Conservation (phyloP, 1,140 invertebrate species). For the Odontomachus brunneus region DNA sequence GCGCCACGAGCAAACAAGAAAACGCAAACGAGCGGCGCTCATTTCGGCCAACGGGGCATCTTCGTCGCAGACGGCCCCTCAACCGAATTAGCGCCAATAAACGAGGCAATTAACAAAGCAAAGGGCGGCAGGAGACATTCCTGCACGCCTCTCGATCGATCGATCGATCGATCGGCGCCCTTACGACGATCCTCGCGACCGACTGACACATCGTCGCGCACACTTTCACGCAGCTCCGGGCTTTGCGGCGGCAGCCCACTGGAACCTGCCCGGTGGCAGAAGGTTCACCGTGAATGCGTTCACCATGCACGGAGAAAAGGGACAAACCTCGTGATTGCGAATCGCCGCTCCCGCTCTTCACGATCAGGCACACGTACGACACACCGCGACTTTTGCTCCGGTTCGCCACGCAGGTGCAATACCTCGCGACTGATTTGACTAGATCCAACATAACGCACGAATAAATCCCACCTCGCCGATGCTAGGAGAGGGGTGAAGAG, state of each 20-base stretch:
- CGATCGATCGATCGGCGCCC: too few relatives aligned
- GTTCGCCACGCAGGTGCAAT: constrained; percentile 41
- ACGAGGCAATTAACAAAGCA: neutral
- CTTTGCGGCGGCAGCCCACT: too few relatives aligned
- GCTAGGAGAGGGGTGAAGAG: constrained; percentile 43
- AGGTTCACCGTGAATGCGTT: too few relatives aligned
- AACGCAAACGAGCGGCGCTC: constrained; percentile 8
- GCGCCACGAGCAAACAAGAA: constrained; percentile 19
- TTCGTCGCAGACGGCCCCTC: neutral
- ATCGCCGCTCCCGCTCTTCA: neutral
- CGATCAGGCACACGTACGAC: neutral
- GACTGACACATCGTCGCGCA: too few relatives aligned
- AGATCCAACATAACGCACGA: constrained; percentile 62
- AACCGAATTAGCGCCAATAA: neutral
- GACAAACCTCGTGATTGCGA: constrained; percentile 32
- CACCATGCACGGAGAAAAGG: neutral
- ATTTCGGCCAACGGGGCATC: neutral
- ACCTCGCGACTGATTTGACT: constrained; percentile 59
- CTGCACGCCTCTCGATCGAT: too few relatives aligned
- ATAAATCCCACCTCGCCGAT: constrained; percentile 67
- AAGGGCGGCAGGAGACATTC: too few relatives aligned
- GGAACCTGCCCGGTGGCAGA: too few relatives aligned
- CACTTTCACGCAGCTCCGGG: too few relatives aligned
- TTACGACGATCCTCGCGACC: too few relatives aligned
- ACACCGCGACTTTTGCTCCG: neutral